phyloP scores from a whole-genome alignment of 2,797 vertebrate genomes.

The Steatocranus sp. region DNA sequence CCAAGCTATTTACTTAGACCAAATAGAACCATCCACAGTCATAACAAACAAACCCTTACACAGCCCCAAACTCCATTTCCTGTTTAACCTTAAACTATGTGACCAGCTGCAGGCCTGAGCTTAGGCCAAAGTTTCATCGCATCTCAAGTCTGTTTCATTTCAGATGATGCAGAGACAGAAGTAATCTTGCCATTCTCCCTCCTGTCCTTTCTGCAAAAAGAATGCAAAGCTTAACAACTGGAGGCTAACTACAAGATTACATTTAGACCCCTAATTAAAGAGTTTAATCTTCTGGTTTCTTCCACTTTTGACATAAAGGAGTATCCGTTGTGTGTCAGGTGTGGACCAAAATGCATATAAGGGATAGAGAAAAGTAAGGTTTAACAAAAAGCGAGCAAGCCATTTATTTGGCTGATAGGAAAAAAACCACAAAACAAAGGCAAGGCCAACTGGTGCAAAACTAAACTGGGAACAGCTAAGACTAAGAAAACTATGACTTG shows the following conservation, averaged over 20 bases:
- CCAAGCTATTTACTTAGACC: conserved; percentile 24
- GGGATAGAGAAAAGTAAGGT: neutral
- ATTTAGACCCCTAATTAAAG: conserved; percentile 33
- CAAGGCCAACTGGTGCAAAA: neutral
- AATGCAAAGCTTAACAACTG: conserved; percentile 46
- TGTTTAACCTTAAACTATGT: conserved; percentile 67
- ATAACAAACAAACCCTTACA: conserved; percentile 19
- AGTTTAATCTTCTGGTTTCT: neutral
- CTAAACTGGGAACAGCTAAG: neutral
- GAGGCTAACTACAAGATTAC: conserved; percentile 22
- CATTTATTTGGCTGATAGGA: neutral
- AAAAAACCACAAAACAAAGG: neutral
- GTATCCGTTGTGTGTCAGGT: neutral
- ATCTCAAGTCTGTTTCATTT: conserved; percentile 31
- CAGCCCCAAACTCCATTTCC: conserved; percentile 53
- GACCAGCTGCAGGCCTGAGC: conserved; percentile 15
- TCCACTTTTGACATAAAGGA: neutral
- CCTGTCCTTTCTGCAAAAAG: conserved; percentile 1
- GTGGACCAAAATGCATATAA: neutral
- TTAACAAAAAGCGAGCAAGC: neutral
- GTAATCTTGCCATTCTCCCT: neutral
- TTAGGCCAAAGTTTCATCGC: conserved; percentile 8
- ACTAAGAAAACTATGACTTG: neutral
- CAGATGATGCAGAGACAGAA: conserved; percentile 57
- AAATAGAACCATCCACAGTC: conserved; percentile 45